Percentiles rank a stretch among this genome's conserved stretches.
These are phyloP conservation scores for Aporrectodea caliginosa DNA, from an alignment of 1,140 invertebrate genomes.

Conservation along the genomic window DNA sequence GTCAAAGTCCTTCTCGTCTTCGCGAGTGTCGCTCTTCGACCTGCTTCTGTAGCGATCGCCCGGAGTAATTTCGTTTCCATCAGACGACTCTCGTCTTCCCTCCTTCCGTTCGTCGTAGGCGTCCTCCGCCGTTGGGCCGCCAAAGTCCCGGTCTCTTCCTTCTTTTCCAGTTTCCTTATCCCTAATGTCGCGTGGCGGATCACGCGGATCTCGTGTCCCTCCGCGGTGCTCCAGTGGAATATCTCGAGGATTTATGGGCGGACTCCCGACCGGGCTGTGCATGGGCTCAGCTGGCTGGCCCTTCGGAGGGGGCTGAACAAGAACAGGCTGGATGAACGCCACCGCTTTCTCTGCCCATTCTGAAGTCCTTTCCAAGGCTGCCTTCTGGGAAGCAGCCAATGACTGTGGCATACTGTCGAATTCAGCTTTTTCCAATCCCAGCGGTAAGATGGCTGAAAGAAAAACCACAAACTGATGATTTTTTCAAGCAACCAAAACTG, in stretches of 20 bases:
- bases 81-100: neutral
- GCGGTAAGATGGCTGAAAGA: neutral
- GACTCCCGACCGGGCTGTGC: neutral
- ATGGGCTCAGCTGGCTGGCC: neutral
- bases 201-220: conserved; percentile 26
- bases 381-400: neutral
- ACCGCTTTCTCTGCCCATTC: neutral
- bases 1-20: conserved; percentile 31
- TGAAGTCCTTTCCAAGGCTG: neutral
- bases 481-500: no score
- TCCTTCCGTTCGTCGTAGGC: conserved; percentile 11
- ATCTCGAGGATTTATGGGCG: conserved; percentile 16
- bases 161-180: conserved; percentile 28
- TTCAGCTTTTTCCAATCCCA: neutral
- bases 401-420: neutral
- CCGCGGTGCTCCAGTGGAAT: conserved; percentile 23
- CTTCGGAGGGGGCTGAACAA: neutral
- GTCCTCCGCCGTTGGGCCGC: conserved; percentile 8
- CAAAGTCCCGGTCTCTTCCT: neutral
- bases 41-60: conserved; percentile 45
- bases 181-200: conserved; percentile 33
- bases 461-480: no score
- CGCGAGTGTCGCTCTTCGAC: neutral
- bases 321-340: neutral
- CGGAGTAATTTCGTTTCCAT: conserved; percentile 52